Evolutionary conservation across 2,113 vertebrate genomes (phyloP).

Genomic region (Gallinago jamesoni): DNA sequence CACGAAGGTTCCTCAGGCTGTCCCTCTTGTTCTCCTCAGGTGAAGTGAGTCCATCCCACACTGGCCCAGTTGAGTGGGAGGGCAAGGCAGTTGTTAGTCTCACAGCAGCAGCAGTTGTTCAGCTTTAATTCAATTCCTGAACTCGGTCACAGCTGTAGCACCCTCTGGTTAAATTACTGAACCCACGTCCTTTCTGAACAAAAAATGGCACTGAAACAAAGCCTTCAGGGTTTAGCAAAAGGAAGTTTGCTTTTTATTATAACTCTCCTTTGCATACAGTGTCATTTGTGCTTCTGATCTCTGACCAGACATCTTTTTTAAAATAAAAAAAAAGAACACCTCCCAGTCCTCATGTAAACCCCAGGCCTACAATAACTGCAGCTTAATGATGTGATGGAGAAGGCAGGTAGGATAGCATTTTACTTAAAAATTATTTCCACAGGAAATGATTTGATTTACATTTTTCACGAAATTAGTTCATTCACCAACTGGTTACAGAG

Average conservation of each 20-base stretch:
- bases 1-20: not conserved
- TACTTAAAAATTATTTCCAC: constrained; percentile 91
- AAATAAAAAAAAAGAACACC: not conserved
- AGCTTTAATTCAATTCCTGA: not conserved
- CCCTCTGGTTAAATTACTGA: not conserved
- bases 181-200: not conserved
- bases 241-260: constrained; percentile 68
- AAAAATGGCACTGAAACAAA: constrained; percentile 54
- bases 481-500: constrained; percentile 70
- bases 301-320: constrained; percentile 30
- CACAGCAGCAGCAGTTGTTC: not conserved
- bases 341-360: constrained; percentile 40
- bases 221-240: constrained; percentile 29
- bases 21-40: accelerated
- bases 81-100: accelerated
- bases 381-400: constrained; percentile 51
- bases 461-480: constrained; percentile 79
- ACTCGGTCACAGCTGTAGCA: not conserved
- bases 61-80: accelerated
- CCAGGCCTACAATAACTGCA: constrained; percentile 62
- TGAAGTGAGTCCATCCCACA: accelerated
- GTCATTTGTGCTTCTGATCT: constrained; percentile 63
- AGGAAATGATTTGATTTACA: constrained; percentile 87
- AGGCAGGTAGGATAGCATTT: constrained; percentile 65
- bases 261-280: constrained; percentile 65